Evolutionary conservation across 2,113 vertebrate species (phyloP).

Genomic region (human): GRCh38 chr3:161446001-161446500

Average conservation of each 20-base stretch:
- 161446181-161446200: background rate
- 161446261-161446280: background rate
- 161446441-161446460: background rate
- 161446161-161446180: background rate
- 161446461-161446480: background rate
- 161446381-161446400: background rate
- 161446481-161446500: background rate
- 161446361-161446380: background rate
- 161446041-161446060: background rate
- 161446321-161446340: background rate
- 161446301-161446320: background rate
- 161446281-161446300: background rate
- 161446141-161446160: background rate
- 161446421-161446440: background rate
- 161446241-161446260: background rate
- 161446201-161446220: background rate
- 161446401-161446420: background rate
- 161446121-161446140: background rate
- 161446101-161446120: background rate
- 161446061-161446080: background rate
- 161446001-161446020: background rate
- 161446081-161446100: background rate
- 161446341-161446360: background rate
- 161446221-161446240: background rate
- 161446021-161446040: background rate